Evolutionary conservation across 2,888 invertebrate species (phyloP).

Genomic region (Linyphia triangularis): DNA sequence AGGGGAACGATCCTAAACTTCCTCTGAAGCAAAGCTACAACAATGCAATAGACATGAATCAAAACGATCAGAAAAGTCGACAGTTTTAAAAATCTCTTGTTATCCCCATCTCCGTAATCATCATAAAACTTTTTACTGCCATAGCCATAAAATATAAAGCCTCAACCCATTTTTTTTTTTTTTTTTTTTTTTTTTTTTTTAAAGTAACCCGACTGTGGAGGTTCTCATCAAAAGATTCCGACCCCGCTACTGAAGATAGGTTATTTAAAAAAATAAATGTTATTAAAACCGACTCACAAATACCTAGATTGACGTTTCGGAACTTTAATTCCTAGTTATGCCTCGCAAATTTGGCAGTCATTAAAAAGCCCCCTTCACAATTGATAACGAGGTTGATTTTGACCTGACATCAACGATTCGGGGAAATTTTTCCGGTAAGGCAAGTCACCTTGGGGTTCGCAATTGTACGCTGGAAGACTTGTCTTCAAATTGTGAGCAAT

Average conservation of each 20-base stretch:
- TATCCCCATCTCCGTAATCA: neutral
- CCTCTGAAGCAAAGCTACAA: too few relatives aligned
- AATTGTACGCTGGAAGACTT: neutral
- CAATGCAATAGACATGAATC: too few relatives aligned
- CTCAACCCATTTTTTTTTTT: neutral
- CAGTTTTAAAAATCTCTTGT: too few relatives aligned
- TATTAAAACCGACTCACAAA: neutral
- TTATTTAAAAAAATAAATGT: neutral
- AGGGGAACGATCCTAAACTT: too few relatives aligned
- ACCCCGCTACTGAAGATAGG: neutral
- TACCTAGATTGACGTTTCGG: neutral
- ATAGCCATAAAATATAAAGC: conserved; percentile 7
- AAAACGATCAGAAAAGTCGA: too few relatives aligned
- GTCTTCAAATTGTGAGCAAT: neutral
- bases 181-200: neutral
- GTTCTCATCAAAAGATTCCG: neutral
- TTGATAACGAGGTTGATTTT: too few relatives aligned
- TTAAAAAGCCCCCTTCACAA: neutral
- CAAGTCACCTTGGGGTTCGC: neutral
- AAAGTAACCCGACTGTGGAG: neutral
- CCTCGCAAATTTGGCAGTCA: neutral
- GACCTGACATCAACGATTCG: neutral
- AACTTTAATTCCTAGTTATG: neutral
- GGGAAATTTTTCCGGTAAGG: neutral
- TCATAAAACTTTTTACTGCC: conserved; percentile 24